Conservation (phyloP, 2,888 invertebrate species). For the Tetramorium bicarinatum region DNA sequence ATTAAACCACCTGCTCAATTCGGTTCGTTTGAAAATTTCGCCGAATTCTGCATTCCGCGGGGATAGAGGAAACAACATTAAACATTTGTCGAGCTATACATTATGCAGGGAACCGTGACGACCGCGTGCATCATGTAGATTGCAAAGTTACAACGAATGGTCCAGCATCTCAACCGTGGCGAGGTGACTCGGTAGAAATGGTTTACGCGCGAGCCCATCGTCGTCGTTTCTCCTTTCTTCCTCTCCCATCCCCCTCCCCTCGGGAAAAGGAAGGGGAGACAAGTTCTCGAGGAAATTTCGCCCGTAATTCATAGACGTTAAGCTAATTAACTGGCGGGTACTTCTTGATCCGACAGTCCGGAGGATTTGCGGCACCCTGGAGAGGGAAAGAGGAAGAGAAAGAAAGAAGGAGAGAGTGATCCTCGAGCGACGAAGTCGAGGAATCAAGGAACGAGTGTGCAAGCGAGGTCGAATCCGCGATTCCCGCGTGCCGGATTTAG, state of each 20-base stretch:
- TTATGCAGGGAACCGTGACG: slow-evolving; percentile 41
- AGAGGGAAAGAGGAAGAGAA: slow-evolving; percentile 15
- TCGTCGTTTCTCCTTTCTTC: not conserved
- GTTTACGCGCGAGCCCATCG: slow-evolving; percentile 19
- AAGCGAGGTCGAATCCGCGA: slow-evolving; percentile 39
- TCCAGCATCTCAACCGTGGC: slow-evolving; percentile 16
- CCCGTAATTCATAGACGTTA: slow-evolving; percentile 38
- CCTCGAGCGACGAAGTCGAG: slow-evolving; percentile 28
- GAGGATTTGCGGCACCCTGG: slow-evolving; percentile 58
- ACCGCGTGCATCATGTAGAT: slow-evolving; percentile 40
- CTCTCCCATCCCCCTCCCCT: not conserved
- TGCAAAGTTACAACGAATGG: slow-evolving; percentile 46
- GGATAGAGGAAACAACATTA: not conserved
- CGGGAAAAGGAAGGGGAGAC: slow-evolving; percentile 31
- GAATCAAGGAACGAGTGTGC: slow-evolving; percentile 42
- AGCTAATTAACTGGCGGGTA: slow-evolving; percentile 57
- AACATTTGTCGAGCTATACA: slow-evolving; percentile 38
- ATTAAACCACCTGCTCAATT: slow-evolving; percentile 3
- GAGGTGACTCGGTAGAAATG: slow-evolving; percentile 29
- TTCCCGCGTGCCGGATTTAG: slow-evolving; percentile 39
- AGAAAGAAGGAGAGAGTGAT: slow-evolving; percentile 30
- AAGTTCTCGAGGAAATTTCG: slow-evolving; percentile 41
- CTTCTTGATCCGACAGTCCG: slow-evolving; percentile 48
- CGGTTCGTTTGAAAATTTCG: not conserved
- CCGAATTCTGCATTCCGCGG: not conserved